These are phyloP conservation scores for Seira musarum DNA, from an alignment of 2,888 invertebrate species.

Conservation along the genomic window DNA sequence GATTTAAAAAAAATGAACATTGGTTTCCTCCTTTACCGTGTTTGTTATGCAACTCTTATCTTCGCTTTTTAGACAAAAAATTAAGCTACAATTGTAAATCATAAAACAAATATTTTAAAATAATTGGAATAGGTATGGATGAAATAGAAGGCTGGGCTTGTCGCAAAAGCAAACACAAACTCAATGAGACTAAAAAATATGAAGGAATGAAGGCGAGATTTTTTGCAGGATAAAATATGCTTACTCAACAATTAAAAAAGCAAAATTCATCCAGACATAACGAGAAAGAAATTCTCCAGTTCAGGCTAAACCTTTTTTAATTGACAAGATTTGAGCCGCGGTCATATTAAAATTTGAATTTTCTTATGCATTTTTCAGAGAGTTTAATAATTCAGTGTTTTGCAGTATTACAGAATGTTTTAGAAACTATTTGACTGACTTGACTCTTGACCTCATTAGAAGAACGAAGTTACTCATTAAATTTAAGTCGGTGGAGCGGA, in stretches of 20 bases:
- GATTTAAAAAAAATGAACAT: slow-evolving; percentile 9
- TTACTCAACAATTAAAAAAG: no score
- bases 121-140: background rate
- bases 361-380: background rate
- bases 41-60: slow-evolving; percentile 1
- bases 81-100: no score
- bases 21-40: background rate
- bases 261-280: no score
- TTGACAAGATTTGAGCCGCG: background rate
- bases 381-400: background rate
- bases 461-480: slow-evolving; percentile 62
- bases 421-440: slow-evolving; percentile 30
- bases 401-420: background rate
- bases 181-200: no score
- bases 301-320: background rate
- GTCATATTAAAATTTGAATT: background rate
- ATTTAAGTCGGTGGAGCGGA: slow-evolving; percentile 57
- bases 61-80: background rate
- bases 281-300: background rate
- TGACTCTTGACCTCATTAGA: slow-evolving; percentile 65
- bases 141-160: no score
- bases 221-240: no score
- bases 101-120: slow-evolving; percentile 18
- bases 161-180: no score
- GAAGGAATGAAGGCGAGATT: no score